Conservation (phyloP, 2,888 invertebrate species). For the Theodoxus fluviatilis region DNA sequence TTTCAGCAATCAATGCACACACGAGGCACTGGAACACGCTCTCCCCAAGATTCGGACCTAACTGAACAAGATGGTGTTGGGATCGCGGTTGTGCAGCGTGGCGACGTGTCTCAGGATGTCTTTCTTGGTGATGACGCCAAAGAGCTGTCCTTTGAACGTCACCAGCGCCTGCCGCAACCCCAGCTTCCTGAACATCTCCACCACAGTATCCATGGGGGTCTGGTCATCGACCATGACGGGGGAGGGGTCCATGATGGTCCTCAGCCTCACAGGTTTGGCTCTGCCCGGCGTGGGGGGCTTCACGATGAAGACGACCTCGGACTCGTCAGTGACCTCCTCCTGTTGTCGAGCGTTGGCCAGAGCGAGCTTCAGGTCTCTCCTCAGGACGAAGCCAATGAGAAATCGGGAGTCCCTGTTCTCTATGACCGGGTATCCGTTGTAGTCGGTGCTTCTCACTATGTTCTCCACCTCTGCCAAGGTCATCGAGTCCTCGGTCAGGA, state of each 20-base stretch:
- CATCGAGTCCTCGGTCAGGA: constrained; percentile 97
- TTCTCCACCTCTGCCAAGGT: constrained; percentile 94
- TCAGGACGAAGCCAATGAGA: constrained; percentile 92
- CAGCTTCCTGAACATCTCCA: constrained; percentile 99
- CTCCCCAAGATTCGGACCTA: too few species aligned
- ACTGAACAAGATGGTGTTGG: constrained; percentile 67
- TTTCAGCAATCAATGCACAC: too few species aligned
- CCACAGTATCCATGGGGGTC: constrained; percentile 99
- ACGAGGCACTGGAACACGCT: too few species aligned
- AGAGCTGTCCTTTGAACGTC: constrained; percentile 77
- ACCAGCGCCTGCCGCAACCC: constrained; percentile 96
- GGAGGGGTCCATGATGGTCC: constrained; percentile 94
- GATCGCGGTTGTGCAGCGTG: constrained; percentile 96
- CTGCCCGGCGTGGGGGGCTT: constrained; percentile 64
- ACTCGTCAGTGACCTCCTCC: constrained; percentile 87
- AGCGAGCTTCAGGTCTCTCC: constrained; percentile 91
- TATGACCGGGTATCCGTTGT: constrained; percentile 98
- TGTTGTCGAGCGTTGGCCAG: too few species aligned
- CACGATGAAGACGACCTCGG: constrained; percentile 79
- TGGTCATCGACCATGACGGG: constrained; percentile 99
- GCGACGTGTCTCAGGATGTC: constrained; percentile 96
- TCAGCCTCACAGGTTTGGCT: constrained; percentile 78
- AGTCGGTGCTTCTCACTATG: constrained; percentile 91
- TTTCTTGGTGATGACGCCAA: constrained; percentile 99
- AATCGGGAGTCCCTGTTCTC: constrained; percentile 96